Percentiles rank a stretch among this genome's conserved stretches.
These are phyloP conservation scores for Coregonus sp. DNA, from an alignment of 2,797 vertebrate genomes.

Conservation along the genomic window DNA sequence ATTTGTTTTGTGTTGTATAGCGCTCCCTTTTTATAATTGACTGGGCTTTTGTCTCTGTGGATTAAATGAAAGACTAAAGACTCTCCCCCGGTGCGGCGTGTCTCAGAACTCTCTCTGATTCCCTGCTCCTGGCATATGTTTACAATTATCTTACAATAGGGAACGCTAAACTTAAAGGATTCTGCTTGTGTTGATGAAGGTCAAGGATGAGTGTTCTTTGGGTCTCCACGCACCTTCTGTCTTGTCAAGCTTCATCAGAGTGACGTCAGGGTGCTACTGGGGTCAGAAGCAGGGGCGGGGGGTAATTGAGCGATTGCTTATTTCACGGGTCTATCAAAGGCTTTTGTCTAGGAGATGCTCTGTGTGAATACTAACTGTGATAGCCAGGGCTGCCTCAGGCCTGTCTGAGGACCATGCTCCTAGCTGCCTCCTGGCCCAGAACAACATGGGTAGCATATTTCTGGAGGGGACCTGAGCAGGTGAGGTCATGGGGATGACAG, in stretches of 20 bases:
- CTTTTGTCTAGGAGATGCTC: not conserved
- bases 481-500: not conserved
- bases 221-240: not conserved
- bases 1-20: not conserved
- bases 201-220: slow-evolving; percentile 24
- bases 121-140: slow-evolving; percentile 42
- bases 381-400: not conserved
- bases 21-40: not conserved
- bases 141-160: slow-evolving; percentile 40
- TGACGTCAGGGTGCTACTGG: not conserved
- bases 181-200: slow-evolving; percentile 28
- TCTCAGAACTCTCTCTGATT: slow-evolving; percentile 10
- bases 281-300: not conserved
- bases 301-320: no score
- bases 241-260: not conserved
- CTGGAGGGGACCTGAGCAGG: not conserved
- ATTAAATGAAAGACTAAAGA: slow-evolving; percentile 39
- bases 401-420: not conserved
- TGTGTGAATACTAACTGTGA: not conserved
- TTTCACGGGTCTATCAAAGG: not conserved
- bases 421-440: not conserved
- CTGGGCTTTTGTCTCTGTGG: slow-evolving; percentile 19
- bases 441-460: not conserved
- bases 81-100: slow-evolving; percentile 27
- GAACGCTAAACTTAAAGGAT: slow-evolving; percentile 18